These are phyloP conservation scores for Hanleya hanleyi DNA, from an alignment of 2,888 invertebrate species.

Conservation along the genomic window DNA sequence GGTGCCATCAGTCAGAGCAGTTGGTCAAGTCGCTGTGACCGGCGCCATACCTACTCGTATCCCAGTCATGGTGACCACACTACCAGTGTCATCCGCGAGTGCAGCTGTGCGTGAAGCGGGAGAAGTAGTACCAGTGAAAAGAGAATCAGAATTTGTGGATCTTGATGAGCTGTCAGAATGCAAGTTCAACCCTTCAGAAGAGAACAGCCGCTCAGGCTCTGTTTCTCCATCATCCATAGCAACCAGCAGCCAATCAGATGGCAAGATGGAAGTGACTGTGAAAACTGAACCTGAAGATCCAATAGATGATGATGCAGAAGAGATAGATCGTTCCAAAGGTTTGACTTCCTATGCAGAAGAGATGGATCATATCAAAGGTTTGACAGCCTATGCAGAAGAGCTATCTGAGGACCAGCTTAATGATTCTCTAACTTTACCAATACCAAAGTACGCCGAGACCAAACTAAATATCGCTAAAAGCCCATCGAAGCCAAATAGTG, in stretches of 20 bases:
- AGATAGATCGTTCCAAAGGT: neutral
- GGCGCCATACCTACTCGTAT: neutral
- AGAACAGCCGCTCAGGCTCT: neutral
- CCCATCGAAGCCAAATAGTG: neutral
- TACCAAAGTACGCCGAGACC: slow-evolving; percentile 35
- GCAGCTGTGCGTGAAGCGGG: neutral
- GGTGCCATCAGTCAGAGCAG: neutral
- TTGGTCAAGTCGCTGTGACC: neutral
- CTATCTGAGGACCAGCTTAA: slow-evolving; percentile 50
- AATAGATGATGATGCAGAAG: neutral
- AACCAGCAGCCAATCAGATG: neutral
- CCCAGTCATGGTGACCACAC: neutral
- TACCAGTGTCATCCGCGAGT: neutral
- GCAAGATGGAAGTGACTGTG: neutral
- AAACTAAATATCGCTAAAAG: neutral
- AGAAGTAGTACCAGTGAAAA: neutral
- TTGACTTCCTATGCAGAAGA: neutral
- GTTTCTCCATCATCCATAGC: neutral
- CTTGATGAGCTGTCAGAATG: slow-evolving; percentile 18
- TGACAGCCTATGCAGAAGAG: slow-evolving; percentile 9
- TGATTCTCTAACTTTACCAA: slow-evolving; percentile 58
- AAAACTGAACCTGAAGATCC: neutral
- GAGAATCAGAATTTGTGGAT: slow-evolving; percentile 21
- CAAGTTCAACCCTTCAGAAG: neutral
- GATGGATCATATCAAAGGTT: neutral